Conservation (phyloP, 92 coral and sea anemone genomes). For the Siderastrea siderea region DNA sequence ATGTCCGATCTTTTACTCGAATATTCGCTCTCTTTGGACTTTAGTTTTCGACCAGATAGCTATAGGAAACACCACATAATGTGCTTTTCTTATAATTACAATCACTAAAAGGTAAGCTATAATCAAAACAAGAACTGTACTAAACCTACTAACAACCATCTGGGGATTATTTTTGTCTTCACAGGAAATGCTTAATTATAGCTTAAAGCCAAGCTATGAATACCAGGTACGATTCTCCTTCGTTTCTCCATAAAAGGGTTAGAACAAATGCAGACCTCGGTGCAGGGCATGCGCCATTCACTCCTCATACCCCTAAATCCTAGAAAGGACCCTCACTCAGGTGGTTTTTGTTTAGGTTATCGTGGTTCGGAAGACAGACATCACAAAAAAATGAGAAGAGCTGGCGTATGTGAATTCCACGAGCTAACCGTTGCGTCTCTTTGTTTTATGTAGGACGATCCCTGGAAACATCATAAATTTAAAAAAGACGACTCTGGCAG, state of each 20-base stretch:
- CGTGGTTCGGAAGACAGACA: too few relatives aligned
- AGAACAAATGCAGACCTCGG: too few relatives aligned
- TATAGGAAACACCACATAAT: not conserved
- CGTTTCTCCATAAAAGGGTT: too few relatives aligned
- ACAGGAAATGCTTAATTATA: slow-evolving; percentile 90
- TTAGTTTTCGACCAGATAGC: not conserved
- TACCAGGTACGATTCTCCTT: slow-evolving; percentile 71
- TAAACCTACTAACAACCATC: too few relatives aligned
- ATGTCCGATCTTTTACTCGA: too few relatives aligned
- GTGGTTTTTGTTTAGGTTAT: too few relatives aligned
- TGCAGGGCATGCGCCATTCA: too few relatives aligned
- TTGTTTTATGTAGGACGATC: slow-evolving; percentile 74
- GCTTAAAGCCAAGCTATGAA: slow-evolving; percentile 86
- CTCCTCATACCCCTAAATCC: too few relatives aligned
- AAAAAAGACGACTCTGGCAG: slow-evolving; percentile 35
- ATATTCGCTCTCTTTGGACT: too few relatives aligned
- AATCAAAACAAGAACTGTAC: not conserved
- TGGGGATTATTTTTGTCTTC: not conserved
- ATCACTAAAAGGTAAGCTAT: too few relatives aligned
- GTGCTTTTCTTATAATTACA: not conserved
- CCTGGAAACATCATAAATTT: slow-evolving; percentile 83
- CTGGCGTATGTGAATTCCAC: not conserved
- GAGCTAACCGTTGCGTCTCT: not conserved
- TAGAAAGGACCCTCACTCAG: too few relatives aligned
- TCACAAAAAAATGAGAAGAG: too few relatives aligned